Percentiles rank a stretch among this genome's conserved stretches.
Evolutionary conservation across 2,113 vertebrate species (phyloP).

Genomic region (Gymnocephalus cernua): DNA sequence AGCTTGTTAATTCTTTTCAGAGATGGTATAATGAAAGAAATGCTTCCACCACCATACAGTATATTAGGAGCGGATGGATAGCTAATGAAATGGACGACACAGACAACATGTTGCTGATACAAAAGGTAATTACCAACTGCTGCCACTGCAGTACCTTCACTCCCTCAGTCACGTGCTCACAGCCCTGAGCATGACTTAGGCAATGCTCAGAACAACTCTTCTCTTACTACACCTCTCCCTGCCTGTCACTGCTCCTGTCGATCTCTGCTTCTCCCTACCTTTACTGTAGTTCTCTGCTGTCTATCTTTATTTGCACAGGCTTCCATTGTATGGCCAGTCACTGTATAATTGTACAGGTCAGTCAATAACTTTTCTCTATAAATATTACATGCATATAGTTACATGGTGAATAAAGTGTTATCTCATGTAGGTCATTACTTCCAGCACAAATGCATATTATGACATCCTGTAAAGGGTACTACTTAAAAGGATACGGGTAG

Average conservation of each 20-base stretch:
- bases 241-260: conserved; percentile 27
- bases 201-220: conserved; percentile 52
- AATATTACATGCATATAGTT: conserved; percentile 3
- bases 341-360: background rate
- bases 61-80: conserved; percentile 40
- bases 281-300: background rate
- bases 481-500: background rate
- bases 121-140: conserved; percentile 71
- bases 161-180: conserved; percentile 54
- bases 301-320: background rate
- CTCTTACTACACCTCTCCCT: conserved; percentile 30
- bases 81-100: conserved; percentile 68
- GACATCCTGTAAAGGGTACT: background rate
- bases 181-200: conserved; percentile 52
- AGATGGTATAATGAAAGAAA: conserved; percentile 42
- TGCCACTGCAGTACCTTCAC: conserved; percentile 59
- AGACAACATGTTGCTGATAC: conserved; percentile 65
- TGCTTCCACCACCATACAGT: background rate
- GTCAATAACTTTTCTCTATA: background rate
- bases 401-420: background rate
- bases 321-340: background rate
- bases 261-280: conserved; percentile 12
- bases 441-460: background rate
- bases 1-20: conserved; percentile 42
- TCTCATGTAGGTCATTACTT: conserved; percentile 6